These are phyloP conservation scores for Drosophila incognita DNA, from an alignment of 2,888 invertebrate species.

Conservation along the genomic window DNA sequence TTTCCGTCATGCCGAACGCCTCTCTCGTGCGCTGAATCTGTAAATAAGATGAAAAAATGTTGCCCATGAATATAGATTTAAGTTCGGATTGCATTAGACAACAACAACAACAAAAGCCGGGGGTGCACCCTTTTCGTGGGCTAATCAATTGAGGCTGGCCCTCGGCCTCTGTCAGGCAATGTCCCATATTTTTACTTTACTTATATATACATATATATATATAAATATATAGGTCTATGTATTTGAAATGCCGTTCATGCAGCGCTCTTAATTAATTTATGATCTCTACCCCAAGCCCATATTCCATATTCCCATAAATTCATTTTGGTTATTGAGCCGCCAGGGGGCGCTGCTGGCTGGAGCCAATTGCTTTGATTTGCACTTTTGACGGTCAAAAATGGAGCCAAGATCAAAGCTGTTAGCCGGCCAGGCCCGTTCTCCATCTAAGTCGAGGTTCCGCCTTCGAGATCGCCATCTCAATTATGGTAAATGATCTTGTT, in stretches of 20 bases:
- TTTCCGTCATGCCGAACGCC: constrained; percentile 68
- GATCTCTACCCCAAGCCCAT: constrained; percentile 32
- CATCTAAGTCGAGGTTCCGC: constrained; percentile 59
- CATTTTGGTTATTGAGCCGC: constrained; percentile 41
- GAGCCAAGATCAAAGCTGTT: constrained; percentile 53
- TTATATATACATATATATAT: background rate
- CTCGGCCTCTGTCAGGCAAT: constrained; percentile 16
- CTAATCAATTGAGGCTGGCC: constrained; percentile 54
- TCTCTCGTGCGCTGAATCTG: constrained; percentile 70
- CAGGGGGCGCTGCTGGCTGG: constrained; percentile 59
- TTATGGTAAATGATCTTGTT: constrained; percentile 77
- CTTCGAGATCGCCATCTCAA: constrained; percentile 68
- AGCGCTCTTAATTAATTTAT: constrained; percentile 70
- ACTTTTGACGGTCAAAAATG: constrained; percentile 40
- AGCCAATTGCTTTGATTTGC: constrained; percentile 41
- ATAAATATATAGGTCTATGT: background rate
- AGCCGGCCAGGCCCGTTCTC: constrained; percentile 24
- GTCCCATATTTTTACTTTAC: constrained; percentile 52
- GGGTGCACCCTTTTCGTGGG: constrained; percentile 54
- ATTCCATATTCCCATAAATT: constrained; percentile 60
- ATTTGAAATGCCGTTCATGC: constrained; percentile 54
- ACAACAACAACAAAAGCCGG: constrained; percentile 2
- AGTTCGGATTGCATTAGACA: constrained; percentile 56
- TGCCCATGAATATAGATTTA: constrained; percentile 45
- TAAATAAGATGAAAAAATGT: constrained; percentile 40